A percentile compares a stretch with the other conserved stretches of the same genome.
phyloP scores from a whole-genome alignment of 2,797 vertebrate species.

The Salmo trutta region DNA sequence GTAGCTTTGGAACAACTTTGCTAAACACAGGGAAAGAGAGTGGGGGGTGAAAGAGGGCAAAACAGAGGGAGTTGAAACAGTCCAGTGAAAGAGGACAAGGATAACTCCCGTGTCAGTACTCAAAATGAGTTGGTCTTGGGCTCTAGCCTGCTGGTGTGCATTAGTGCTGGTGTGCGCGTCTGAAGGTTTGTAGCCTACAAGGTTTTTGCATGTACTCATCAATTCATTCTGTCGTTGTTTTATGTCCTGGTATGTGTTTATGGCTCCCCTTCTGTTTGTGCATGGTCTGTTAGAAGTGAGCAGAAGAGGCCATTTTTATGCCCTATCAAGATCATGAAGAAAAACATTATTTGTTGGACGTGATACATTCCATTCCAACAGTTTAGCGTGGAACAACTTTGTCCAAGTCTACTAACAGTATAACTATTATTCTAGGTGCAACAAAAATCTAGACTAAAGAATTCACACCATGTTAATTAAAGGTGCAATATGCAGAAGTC shows the following conservation, averaged over 20 bases:
- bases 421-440: too few species aligned
- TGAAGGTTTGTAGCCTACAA: constrained; percentile 48
- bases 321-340: neutral
- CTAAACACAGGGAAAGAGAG: neutral
- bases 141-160: constrained; percentile 26
- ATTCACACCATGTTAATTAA: too few species aligned
- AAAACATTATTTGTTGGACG: neutral
- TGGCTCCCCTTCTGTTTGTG: neutral
- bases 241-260: neutral
- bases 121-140: constrained; percentile 46
- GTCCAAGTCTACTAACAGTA: neutral
- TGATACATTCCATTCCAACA: neutral
- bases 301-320: neutral
- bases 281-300: neutral
- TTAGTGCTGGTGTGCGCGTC: constrained; percentile 30
- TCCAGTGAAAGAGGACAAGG: neutral
- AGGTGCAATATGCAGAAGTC: too few species aligned
- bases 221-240: neutral
- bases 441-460: too few species aligned
- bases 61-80: neutral
- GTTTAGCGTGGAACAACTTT: neutral
- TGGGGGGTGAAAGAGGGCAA: neutral
- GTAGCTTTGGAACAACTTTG: constrained; percentile 4
- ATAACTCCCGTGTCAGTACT: too few species aligned
- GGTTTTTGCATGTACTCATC: neutral